phyloP scores from a whole-genome alignment of 1,140 invertebrate genomes.

The Radopholus similis region DNA sequence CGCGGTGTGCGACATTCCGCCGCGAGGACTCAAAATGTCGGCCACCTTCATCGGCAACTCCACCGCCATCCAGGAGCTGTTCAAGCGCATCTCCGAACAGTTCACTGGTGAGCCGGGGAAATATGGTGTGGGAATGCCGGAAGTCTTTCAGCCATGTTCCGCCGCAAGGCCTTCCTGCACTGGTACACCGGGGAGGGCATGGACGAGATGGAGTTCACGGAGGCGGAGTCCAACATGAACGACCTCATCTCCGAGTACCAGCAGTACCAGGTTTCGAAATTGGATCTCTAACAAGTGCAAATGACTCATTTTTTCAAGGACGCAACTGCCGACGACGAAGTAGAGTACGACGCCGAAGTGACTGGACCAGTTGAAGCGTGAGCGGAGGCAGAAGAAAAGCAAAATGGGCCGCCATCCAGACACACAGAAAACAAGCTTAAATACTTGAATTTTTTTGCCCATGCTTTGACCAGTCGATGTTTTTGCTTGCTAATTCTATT shows the following conservation, averaged over 20 bases:
- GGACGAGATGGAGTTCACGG: constrained; percentile 70
- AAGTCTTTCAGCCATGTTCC: constrained; percentile 38
- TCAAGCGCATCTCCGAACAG: constrained; percentile 68
- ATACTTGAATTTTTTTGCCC: not conserved
- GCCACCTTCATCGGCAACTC: constrained; percentile 65
- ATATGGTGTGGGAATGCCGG: too few relatives aligned
- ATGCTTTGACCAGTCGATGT: not conserved
- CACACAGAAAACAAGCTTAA: too few relatives aligned
- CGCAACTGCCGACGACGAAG: constrained; percentile 22
- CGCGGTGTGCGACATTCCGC: constrained; percentile 68
- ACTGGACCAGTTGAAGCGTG: not conserved
- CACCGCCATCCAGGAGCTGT: constrained; percentile 75
- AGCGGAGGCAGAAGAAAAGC: not conserved
- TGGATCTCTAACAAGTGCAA: not conserved
- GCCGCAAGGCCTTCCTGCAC: constrained; percentile 80
- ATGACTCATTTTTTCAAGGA: not conserved
- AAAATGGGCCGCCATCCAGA: not conserved
- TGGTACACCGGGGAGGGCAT: constrained; percentile 73
- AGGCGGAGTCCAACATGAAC: constrained; percentile 75
- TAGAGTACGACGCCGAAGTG: constrained; percentile 22
- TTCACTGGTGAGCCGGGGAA: constrained; percentile 9
- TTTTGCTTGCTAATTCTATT: too few relatives aligned
- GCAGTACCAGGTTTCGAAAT: constrained; percentile 68
- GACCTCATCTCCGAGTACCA: constrained; percentile 85
- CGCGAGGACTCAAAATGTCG: constrained; percentile 65